Evolutionary conservation across 2,113 vertebrate species (phyloP).

Genomic region (Toxotes jaculatrix): DNA sequence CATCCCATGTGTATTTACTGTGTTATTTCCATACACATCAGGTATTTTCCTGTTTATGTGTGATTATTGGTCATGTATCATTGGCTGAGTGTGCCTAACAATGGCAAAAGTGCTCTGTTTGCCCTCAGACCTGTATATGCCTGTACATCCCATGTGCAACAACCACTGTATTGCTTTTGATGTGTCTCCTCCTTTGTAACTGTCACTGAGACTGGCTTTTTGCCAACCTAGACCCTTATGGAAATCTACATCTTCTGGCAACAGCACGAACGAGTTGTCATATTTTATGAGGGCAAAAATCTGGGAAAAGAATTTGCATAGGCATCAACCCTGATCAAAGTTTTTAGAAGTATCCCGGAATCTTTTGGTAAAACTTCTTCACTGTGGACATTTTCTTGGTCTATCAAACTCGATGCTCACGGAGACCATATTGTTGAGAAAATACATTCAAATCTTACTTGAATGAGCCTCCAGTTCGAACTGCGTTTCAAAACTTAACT

Average conservation of each 20-base stretch:
- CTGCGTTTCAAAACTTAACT: constrained; percentile 27
- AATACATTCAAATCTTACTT: constrained; percentile 6
- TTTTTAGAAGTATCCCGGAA: constrained; percentile 24
- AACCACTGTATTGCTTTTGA: constrained; percentile 81
- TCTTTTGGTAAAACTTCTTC: constrained; percentile 28
- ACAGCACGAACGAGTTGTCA: constrained; percentile 40
- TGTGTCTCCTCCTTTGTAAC: constrained; percentile 78
- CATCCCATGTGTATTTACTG: constrained; percentile 80
- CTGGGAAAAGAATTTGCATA: background rate
- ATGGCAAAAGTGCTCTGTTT: constrained; percentile 65
- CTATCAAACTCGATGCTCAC: background rate
- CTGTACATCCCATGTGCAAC: constrained; percentile 79
- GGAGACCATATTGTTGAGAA: constrained; percentile 15
- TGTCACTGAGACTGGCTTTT: constrained; percentile 71
- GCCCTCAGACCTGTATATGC: constrained; percentile 73
- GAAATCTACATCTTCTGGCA: constrained; percentile 61
- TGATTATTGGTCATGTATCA: constrained; percentile 80
- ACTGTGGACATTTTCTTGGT: constrained; percentile 30
- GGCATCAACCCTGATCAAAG: constrained; percentile 12
- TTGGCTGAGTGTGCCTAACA: constrained; percentile 79
- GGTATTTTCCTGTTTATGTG: constrained; percentile 80
- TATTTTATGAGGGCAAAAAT: constrained; percentile 25
- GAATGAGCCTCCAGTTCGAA: constrained; percentile 19
- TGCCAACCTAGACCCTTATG: constrained; percentile 32
- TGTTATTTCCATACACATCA: constrained; percentile 77